Conservation (phyloP, 2,113 vertebrate genomes). For the Daubentonia madagascariensis region DNA sequence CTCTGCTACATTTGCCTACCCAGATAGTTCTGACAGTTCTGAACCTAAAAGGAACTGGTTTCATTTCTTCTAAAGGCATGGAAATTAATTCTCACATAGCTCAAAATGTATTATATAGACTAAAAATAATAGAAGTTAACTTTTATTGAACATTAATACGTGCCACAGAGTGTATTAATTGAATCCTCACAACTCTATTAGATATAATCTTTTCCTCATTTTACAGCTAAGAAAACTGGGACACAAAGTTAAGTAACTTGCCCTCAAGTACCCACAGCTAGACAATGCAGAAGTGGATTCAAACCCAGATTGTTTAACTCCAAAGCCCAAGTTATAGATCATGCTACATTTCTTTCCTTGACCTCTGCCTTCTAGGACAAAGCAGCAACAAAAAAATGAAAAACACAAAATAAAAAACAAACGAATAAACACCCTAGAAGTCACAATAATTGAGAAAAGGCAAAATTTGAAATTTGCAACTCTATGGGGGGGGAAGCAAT, state of each 20-base stretch:
- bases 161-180: background rate
- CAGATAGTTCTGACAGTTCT: background rate
- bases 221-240: slow-evolving; percentile 16
- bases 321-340: background rate
- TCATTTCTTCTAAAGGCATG: slow-evolving; percentile 1
- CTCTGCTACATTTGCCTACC: background rate
- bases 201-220: background rate
- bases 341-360: background rate
- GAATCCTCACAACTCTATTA: background rate
- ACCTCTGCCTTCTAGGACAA: slow-evolving; percentile 1
- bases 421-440: background rate
- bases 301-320: background rate
- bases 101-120: background rate
- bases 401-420: background rate
- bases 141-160: background rate
- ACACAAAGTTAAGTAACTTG: slow-evolving; percentile 2
- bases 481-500: too few species aligned
- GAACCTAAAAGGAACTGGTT: slow-evolving; percentile 4
- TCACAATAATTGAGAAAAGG: background rate
- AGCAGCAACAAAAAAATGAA: slow-evolving; percentile 13
- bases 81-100: background rate
- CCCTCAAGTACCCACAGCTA: background rate
- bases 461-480: background rate
- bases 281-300: background rate
- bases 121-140: background rate